Conservation (phyloP, 2,888 invertebrate species). For the Helleia helle region DNA sequence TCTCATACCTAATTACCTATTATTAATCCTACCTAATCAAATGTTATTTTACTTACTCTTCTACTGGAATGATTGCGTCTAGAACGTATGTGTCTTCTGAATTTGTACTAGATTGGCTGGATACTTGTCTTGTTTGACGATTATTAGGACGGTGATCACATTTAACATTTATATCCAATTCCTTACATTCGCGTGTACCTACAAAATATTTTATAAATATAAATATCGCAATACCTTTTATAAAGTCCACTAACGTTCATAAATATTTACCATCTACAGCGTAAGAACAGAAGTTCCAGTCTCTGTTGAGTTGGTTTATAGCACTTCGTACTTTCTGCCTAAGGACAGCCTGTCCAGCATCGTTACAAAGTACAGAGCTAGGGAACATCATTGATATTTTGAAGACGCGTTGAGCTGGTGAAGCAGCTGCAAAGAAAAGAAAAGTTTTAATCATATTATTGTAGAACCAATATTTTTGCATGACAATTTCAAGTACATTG, state of each 20-base stretch:
- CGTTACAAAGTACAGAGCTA: constrained; percentile 95
- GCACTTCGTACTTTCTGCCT: constrained; percentile 91
- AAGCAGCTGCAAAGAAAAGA: constrained; percentile 74
- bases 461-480: too few relatives aligned
- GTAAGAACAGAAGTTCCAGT: constrained; percentile 98
- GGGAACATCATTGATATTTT: constrained; percentile 96
- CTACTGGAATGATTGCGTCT: constrained; percentile 86
- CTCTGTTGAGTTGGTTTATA: constrained; percentile 91
- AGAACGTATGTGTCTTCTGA: constrained; percentile 88
- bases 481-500: neutral
- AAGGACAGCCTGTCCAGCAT: constrained; percentile 94
- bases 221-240: neutral
- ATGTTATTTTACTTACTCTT: constrained; percentile 81
- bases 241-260: neutral
- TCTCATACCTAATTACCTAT: neutral
- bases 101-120: constrained; percentile 67
- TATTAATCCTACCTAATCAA: neutral
- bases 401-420: constrained; percentile 95
- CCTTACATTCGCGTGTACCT: constrained; percentile 89
- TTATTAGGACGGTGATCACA: constrained; percentile 85
- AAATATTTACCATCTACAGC: constrained; percentile 84
- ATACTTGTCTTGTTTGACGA: constrained; percentile 78
- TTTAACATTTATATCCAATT: constrained; percentile 91
- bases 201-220: constrained; percentile 6
- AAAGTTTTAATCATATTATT: too few relatives aligned